A percentile compares a stretch with the other conserved stretches of the same genome.
These are phyloP conservation scores for Centroberyx gerrardi DNA, from an alignment of 2,797 vertebrate genomes.

Conservation along the genomic window DNA sequence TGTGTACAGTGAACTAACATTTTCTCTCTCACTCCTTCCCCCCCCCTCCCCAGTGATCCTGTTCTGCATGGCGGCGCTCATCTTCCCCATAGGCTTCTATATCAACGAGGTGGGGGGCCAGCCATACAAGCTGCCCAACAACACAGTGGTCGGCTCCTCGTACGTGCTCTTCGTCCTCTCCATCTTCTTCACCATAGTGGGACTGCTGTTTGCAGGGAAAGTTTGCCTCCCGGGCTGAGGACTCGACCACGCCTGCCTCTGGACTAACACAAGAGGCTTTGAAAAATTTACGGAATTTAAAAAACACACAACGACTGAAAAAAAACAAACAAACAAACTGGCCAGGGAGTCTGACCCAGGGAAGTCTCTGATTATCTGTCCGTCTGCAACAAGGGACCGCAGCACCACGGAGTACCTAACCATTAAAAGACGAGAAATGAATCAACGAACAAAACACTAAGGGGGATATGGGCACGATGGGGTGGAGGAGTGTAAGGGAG, in stretches of 20 bases:
- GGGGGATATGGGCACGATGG: slow-evolving; percentile 42
- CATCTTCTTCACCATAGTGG: slow-evolving; percentile 99
- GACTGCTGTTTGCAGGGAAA: slow-evolving; percentile 98
- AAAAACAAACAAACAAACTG: slow-evolving; percentile 67
- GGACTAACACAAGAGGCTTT: slow-evolving; percentile 70
- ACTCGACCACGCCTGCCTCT: slow-evolving; percentile 56
- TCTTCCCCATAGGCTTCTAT: slow-evolving; percentile 99
- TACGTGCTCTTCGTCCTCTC: slow-evolving; percentile 99
- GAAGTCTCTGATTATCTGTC: slow-evolving; percentile 58
- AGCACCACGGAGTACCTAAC: slow-evolving; percentile 63
- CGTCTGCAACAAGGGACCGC: slow-evolving; percentile 46
- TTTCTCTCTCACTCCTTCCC: slow-evolving; percentile 63
- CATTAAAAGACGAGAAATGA: slow-evolving; percentile 51
- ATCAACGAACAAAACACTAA: slow-evolving; percentile 64
- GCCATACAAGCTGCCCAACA: slow-evolving; percentile 99
- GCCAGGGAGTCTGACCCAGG: slow-evolving; percentile 54
- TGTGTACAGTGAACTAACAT: slow-evolving; percentile 41
- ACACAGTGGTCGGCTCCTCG: slow-evolving; percentile 98
- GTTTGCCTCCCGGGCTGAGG: slow-evolving; percentile 98
- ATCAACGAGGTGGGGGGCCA: slow-evolving; percentile 99
- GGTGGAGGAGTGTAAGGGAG: slow-evolving; percentile 43
- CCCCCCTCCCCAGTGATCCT: slow-evolving; percentile 98
- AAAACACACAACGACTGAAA: slow-evolving; percentile 71
- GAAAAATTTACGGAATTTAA: slow-evolving; percentile 65
- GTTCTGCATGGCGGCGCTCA: slow-evolving; percentile 99